Percentiles rank a stretch among this genome's conserved stretches.
Evolutionary conservation across 30 jellyfish, hydroid and myxozoan species (phyloP).

Genomic region (Aurelia aurita complex sp. Pacific): DNA sequence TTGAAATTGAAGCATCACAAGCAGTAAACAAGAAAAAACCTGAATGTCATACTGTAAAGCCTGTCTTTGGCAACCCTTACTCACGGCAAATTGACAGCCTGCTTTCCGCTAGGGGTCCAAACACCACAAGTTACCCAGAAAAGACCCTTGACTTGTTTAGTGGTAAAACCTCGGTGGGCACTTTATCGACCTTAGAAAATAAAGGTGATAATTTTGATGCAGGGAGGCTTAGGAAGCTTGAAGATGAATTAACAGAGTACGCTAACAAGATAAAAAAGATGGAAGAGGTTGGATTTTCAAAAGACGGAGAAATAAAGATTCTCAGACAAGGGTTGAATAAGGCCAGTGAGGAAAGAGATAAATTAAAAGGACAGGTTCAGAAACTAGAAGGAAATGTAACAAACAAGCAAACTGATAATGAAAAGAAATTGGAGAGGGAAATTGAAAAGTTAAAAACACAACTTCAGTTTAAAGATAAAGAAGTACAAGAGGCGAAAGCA

Average conservation of each 20-base stretch:
- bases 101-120: neutral
- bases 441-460: constrained; percentile 83
- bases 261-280: constrained; percentile 24
- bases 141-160: constrained; percentile 43
- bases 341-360: constrained; percentile 62
- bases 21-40: neutral
- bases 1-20: constrained; percentile 53
- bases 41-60: too few species aligned
- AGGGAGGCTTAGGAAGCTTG: neutral
- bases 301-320: constrained; percentile 93
- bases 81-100: constrained; percentile 14
- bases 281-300: constrained; percentile 56
- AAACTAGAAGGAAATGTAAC: constrained; percentile 34
- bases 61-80: neutral
- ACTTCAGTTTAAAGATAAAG: constrained; percentile 83
- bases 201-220: constrained; percentile 5
- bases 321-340: constrained; percentile 72
- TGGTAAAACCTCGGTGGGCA: neutral
- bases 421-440: constrained; percentile 57
- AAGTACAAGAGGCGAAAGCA: constrained; percentile 64
- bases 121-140: constrained; percentile 11
- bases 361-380: constrained; percentile 27
- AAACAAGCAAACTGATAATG: constrained; percentile 74
- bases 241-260: constrained; percentile 45
- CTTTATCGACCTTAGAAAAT: neutral